Conservation (phyloP, 2,888 invertebrate species). For the Pyrrhosoma nymphula region DNA sequence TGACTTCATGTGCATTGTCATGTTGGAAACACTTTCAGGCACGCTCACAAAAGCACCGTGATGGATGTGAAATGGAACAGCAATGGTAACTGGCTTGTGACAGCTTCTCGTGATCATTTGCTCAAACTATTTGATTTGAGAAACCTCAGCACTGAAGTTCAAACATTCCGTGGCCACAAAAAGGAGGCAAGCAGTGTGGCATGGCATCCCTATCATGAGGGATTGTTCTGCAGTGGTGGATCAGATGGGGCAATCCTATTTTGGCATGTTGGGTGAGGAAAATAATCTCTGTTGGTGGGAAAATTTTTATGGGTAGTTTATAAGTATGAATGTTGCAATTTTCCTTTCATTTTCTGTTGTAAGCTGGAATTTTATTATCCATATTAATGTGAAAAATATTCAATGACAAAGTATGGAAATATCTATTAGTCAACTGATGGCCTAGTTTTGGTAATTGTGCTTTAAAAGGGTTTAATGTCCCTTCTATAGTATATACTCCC, state of each 20-base stretch:
- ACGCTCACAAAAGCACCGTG: slow-evolving; percentile 99
- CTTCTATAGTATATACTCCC: too few relatives aligned
- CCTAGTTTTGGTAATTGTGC: background rate
- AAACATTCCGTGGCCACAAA: slow-evolving; percentile 99
- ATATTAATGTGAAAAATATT: background rate
- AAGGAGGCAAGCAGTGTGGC: slow-evolving; percentile 98
- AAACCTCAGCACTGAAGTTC: slow-evolving; percentile 96
- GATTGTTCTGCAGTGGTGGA: slow-evolving; percentile 97
- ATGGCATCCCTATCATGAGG: slow-evolving; percentile 99
- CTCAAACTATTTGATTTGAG: slow-evolving; percentile 98
- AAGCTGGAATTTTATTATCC: too few relatives aligned
- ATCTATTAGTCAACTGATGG: background rate
- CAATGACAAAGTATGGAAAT: background rate
- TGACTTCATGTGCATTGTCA: too few relatives aligned
- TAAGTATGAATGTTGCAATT: slow-evolving; percentile 49
- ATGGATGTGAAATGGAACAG: slow-evolving; percentile 99
- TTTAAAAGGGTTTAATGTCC: too few relatives aligned
- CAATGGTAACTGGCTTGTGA: slow-evolving; percentile 99
- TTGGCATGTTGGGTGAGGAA: slow-evolving; percentile 96
- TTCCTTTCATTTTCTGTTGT: slow-evolving; percentile 47
- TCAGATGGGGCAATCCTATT: slow-evolving; percentile 99
- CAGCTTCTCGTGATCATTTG: slow-evolving; percentile 98
- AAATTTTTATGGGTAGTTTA: too few relatives aligned
- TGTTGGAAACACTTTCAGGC: slow-evolving; percentile 79
- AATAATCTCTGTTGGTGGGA: background rate